Percentiles rank a stretch among this genome's conserved stretches.
These are phyloP conservation scores for Colaptes auratus DNA, from an alignment of 2,113 vertebrate species.

Conservation along the genomic window DNA sequence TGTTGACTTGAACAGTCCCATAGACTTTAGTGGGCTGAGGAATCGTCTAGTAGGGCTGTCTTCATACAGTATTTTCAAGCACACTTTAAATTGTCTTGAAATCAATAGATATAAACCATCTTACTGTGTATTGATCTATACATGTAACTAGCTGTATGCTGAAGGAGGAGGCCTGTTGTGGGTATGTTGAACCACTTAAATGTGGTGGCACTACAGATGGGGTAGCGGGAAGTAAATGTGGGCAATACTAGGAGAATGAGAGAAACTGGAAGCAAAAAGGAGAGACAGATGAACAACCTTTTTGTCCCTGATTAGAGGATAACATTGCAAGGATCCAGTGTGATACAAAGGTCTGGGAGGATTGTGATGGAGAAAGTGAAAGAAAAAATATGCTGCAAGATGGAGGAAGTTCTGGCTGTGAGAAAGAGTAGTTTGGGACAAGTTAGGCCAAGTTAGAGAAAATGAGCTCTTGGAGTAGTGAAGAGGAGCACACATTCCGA, in stretches of 20 bases:
- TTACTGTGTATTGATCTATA: background rate
- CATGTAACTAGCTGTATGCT: background rate
- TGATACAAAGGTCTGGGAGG: no score
- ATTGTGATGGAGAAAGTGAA: background rate
- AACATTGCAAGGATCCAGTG: background rate
- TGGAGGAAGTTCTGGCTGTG: background rate
- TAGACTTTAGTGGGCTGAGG: background rate
- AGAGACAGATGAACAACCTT: background rate
- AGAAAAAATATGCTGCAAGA: background rate
- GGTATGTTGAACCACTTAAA: background rate
- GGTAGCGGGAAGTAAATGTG: background rate
- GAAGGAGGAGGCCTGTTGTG: background rate
- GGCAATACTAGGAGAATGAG: background rate
- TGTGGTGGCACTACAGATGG: background rate
- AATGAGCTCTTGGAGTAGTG: background rate
- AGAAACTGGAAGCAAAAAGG: background rate
- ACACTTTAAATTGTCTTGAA: background rate
- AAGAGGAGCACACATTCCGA: background rate
- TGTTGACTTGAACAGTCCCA: background rate
- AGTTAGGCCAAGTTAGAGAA: background rate
- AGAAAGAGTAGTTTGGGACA: background rate
- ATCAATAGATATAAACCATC: background rate
- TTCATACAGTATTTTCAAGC: background rate
- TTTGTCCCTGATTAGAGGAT: background rate
- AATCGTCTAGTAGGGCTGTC: background rate